Conservation (phyloP, 1,140 invertebrate genomes). For the Heliconius congener region DNA sequence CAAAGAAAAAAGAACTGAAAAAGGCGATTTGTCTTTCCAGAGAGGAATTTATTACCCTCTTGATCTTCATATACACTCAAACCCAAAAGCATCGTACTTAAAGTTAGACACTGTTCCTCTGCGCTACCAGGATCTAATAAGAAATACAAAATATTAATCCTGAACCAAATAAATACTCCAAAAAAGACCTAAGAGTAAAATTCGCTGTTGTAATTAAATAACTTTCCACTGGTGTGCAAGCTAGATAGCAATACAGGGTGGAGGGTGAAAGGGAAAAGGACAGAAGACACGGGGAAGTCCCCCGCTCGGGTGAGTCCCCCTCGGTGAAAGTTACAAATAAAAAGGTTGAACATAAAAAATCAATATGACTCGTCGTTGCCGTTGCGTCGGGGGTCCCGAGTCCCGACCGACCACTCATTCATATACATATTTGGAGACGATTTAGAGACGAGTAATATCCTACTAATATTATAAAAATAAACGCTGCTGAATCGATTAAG, state of each 20-base stretch:
- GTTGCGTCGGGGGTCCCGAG: not conserved
- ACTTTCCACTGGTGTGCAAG: conserved; percentile 12
- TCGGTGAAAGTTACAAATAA: conserved; percentile 35
- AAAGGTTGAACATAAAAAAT: conserved; percentile 36
- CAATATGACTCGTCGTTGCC: conserved; percentile 23
- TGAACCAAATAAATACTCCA: not conserved
- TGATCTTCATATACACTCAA: too few species aligned
- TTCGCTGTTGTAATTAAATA: conserved; percentile 17
- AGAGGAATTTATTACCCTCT: too few species aligned
- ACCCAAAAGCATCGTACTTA: not conserved
- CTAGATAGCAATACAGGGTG: not conserved
- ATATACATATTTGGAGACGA: not conserved
- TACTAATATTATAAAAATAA: too few species aligned
- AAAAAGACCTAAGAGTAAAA: conserved; percentile 6
- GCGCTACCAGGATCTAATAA: not conserved
- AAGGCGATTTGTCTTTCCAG: too few species aligned
- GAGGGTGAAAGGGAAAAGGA: not conserved
- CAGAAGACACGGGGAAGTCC: conserved; percentile 19
- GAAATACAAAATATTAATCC: not conserved
- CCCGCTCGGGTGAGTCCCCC: conserved; percentile 26
- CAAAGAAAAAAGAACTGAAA: too few species aligned
- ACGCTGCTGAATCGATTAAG: too few species aligned
- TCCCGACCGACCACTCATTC: not conserved
- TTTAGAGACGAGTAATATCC: too few species aligned
- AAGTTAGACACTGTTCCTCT: not conserved